Conservation (phyloP, 2,888 invertebrate genomes). For the Blomia tropicalis region DNA sequence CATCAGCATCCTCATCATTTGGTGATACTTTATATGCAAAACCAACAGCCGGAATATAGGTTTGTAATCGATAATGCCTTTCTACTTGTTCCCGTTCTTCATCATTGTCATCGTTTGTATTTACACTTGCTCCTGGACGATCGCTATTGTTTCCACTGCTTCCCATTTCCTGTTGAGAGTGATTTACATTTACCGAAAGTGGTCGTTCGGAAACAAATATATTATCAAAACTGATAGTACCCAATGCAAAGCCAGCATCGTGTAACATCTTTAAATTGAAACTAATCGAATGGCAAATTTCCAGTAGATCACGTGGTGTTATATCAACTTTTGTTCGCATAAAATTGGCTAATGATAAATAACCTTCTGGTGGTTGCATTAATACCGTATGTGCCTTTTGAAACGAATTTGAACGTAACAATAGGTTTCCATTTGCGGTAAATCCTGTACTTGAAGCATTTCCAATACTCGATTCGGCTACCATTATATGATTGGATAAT, state of each 20-base stretch:
- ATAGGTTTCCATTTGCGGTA: neutral
- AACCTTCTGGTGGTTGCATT: constrained; percentile 31
- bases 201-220: constrained; percentile 31
- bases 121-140: neutral
- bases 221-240: constrained; percentile 31
- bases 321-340: constrained; percentile 29
- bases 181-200: neutral
- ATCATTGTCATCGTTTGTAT: neutral
- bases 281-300: constrained; percentile 30
- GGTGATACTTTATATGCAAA: neutral
- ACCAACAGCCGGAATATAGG: constrained; percentile 30
- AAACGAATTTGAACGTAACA: neutral
- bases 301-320: constrained; percentile 29
- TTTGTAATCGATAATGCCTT: constrained; percentile 28
- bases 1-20: constrained; percentile 29
- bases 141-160: neutral
- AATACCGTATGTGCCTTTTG: constrained; percentile 20
- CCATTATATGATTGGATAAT: neutral
- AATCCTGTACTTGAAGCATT: neutral
- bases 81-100: neutral
- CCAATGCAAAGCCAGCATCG: constrained; percentile 31
- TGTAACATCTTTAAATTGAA: constrained; percentile 31
- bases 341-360: constrained; percentile 30
- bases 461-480: constrained; percentile 7
- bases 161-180: neutral